Conservation (phyloP, 2,888 invertebrate species). For the Escarpia spicata region DNA sequence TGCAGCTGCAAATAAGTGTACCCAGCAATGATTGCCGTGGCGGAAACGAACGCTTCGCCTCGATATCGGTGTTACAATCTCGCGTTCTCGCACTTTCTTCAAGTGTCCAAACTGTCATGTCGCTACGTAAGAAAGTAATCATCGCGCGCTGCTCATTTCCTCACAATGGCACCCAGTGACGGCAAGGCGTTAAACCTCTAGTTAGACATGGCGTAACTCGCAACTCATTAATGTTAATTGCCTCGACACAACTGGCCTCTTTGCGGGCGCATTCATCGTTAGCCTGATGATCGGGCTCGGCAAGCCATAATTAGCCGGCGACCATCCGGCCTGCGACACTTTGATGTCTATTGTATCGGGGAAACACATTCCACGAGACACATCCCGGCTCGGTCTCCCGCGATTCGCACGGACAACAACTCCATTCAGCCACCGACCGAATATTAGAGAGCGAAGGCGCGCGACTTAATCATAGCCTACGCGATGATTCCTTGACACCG, state of each 20-base stretch:
- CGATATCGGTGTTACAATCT: background rate
- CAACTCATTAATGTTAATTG: background rate
- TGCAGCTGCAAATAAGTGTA: background rate
- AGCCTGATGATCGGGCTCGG: background rate
- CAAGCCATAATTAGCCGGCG: background rate
- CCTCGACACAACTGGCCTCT: background rate
- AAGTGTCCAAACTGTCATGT: constrained; percentile 13
- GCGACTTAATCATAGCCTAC: background rate
- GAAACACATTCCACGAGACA: constrained; percentile 1
- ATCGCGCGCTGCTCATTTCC: background rate
- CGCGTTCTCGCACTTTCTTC: background rate
- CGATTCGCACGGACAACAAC: background rate
- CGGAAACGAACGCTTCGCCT: background rate
- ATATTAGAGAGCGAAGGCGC: background rate
- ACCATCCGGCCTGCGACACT: constrained; percentile 13
- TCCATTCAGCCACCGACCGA: background rate
- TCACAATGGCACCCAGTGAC: background rate
- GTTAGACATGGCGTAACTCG: constrained; percentile 9
- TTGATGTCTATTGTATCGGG: background rate
- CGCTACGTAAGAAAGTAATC: constrained; percentile 4
- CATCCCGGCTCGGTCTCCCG: background rate
- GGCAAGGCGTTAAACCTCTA: background rate
- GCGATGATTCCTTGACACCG: background rate
- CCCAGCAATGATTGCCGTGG: background rate
- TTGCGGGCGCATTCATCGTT: background rate